Evolutionary conservation across 2,888 invertebrate species (phyloP), one percentile per base, ranked within the genome.

Genomic region (Lymantria dispar): DNA sequence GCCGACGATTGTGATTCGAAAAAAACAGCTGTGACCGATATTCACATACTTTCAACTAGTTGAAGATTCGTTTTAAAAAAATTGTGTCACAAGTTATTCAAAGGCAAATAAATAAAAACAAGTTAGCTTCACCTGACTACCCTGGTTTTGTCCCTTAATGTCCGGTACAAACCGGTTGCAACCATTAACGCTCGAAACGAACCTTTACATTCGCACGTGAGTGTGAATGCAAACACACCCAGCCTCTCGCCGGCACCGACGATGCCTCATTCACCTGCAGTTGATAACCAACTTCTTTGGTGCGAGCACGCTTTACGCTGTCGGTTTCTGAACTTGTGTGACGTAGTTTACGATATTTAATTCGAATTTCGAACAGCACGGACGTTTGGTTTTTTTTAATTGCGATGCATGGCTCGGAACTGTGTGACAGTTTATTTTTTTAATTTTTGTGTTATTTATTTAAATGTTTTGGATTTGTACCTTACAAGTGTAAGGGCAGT

Each of bases 211-310:
- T 76, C 64, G 63, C 72, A 71, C 72, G 68, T 67, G 64, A 68
- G 71, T 65, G 68, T 67, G 64, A 68, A 71, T 65, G 71, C 67
- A 70, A 66, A 38, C 38, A 14, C 74, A 72, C 72, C 75, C 78
- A 80, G 78, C 82, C 80, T 78, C 81, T 80, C 80, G 76, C 78
- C 68, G 60, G 54, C 65, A 47, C 36, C 64, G 62, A 60, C 64
- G 53, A 46, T 56, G 62, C 62, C 54, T 63, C 64, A 59, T 55
- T 41, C 47, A 45, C 51, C 68, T 72, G 72, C 77, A 87, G 87
- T 87, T 83, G 79, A 82, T 79, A 83, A 80, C 78, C 80, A 78
- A 79, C 84, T 76, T 80, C 77, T 69, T 72, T 60, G 67, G 63
- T 55, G 81, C 60, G 68, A 75, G 68, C 79, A 84, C 85, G 84